Conservation (phyloP, 2,888 invertebrate species). For the Zygogramma bicolorata region DNA sequence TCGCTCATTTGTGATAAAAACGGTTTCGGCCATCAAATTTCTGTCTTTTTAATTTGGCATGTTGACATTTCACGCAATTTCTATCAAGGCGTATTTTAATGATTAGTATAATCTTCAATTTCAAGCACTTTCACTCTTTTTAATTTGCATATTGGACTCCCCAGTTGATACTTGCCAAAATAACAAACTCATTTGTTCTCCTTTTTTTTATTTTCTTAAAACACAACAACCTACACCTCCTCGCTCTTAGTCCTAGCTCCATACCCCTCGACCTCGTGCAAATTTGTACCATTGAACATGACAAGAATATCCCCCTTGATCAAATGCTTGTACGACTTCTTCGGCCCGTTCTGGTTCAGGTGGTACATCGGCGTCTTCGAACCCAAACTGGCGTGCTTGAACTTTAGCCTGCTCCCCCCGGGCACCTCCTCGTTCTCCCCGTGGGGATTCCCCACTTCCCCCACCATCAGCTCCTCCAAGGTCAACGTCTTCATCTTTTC, state of each 20-base stretch:
- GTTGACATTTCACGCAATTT: no score
- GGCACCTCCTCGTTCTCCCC: conserved; percentile 54
- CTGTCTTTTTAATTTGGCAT: no score
- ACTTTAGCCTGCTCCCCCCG: conserved; percentile 57
- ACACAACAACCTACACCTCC: background rate
- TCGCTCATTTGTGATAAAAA: no score
- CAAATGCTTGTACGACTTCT: conserved; percentile 60
- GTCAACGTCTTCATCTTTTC: conserved; percentile 50
- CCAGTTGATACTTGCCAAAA: no score
- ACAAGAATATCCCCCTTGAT: conserved; percentile 62
- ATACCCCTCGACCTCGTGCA: conserved; percentile 62
- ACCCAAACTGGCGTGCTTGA: conserved; percentile 56
- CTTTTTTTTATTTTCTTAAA: background rate
- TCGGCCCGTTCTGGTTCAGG: conserved; percentile 47
- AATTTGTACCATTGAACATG: conserved; percentile 59
- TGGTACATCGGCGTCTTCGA: conserved; percentile 46
- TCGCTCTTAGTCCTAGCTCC: conserved; percentile 33
- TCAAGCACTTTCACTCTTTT: no score
- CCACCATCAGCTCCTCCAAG: conserved; percentile 53
- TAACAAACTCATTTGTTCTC: no score
- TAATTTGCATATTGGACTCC: no score
- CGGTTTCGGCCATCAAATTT: no score
- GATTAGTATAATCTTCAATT: no score
- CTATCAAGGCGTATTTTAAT: no score
- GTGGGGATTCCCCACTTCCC: conserved; percentile 55